Base-by-base conservation (phyloP, 1,140 invertebrate species). In the Contarinia nasturtii region DNA sequence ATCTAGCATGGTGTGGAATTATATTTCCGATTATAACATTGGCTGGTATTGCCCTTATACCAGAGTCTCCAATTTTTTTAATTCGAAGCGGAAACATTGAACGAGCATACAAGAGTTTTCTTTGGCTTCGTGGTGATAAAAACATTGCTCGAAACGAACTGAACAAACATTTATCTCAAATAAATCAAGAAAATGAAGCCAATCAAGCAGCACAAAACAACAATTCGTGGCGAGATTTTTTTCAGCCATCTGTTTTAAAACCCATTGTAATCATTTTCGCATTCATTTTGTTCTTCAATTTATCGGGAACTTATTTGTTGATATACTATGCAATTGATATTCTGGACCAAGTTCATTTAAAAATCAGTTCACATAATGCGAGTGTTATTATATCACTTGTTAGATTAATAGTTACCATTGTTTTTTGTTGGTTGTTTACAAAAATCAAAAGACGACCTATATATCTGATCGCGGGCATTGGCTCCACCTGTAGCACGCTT, bases 271-370 rank as follows among this genome's bases (percentile, higher is more conserved):
- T 84, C 18, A 76, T 82, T 48, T 76, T 77, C 49, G 57, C 75
- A 0, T 82, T 83, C 59, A 80, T 76, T 53, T 55, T 79, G 46
- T 64, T 82, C 37, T 79, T 82, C 57, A 75, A 80, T 50, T 60
- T 79, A 1, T 77, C 77, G 3, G 81, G 81, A 46, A 80, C 78
- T 2, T 83, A 79, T 51, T 65, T 82, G 2, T 69, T 82, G 33
- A 75, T 84, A 43, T 82, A 82, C 58, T 82, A 82, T 51, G 80
- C 78, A 1, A 76, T 82, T 0, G 75, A 81, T 47, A 75, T 84
- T 36, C 57, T 82, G 2, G 58, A 67, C 7, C 68, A 73, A 19
- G 65, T 76, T 18, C 72, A 74, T 49, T 54, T 44, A 0, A 57
- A 49, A 12, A 53, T 70, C 5, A 64, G 76, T 47, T 58, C 58